Evolutionary conservation across 2,888 invertebrate species (phyloP).

Genomic region (Hypolimnas misippus): DNA sequence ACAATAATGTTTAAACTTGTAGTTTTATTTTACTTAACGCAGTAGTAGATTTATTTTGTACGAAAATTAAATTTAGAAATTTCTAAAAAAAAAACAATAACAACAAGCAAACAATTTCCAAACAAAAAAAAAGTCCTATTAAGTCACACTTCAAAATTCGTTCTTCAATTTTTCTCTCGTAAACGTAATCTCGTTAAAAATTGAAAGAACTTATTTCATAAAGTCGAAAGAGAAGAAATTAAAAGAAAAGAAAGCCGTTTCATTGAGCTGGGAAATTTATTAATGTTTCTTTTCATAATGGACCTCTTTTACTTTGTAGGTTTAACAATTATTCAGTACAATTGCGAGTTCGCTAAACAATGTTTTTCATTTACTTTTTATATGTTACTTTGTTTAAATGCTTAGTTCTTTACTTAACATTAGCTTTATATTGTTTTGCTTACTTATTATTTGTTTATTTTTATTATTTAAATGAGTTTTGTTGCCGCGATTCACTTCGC

Average conservation of each 20-base stretch:
- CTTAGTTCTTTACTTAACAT: neutral
- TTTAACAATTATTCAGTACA: constrained; percentile 56
- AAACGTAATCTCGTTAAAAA: constrained; percentile 78
- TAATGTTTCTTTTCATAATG: constrained; percentile 68
- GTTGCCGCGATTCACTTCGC: neutral
- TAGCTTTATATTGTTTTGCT: neutral
- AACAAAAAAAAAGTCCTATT: neutral
- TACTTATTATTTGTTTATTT: neutral
- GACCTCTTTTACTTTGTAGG: constrained; percentile 62
- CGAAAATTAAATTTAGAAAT: neutral
- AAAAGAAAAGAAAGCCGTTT: constrained; percentile 58
- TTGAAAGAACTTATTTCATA: constrained; percentile 73
- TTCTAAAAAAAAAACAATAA: neutral
- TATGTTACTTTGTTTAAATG: constrained; percentile 1
- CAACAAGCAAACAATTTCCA: neutral
- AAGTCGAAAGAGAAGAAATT: constrained; percentile 66
- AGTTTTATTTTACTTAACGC: neutral
- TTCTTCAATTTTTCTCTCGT: constrained; percentile 77
- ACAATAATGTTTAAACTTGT: neutral
- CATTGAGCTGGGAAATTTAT: constrained; percentile 50
- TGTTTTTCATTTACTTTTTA: neutral
- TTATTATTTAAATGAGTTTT: neutral
- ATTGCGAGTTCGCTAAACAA: constrained; percentile 11
- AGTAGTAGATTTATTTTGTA: no score
- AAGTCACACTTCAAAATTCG: constrained; percentile 62